Conservation (phyloP, 2,113 vertebrate genomes). For the Natator depressus region DNA sequence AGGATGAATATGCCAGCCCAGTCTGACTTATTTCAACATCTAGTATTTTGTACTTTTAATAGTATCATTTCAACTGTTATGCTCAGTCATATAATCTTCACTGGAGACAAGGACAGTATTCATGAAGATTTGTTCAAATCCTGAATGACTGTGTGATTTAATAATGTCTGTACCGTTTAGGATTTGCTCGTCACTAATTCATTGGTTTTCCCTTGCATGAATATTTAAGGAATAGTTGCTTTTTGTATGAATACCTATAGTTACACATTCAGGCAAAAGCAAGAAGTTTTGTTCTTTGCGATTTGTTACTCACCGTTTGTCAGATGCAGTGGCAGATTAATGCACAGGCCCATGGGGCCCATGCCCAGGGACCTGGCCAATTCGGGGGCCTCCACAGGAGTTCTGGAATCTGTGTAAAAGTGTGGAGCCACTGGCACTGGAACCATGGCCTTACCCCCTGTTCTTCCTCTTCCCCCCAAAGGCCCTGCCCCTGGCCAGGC, state of each 20-base stretch:
- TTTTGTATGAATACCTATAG: neutral
- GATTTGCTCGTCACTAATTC: neutral
- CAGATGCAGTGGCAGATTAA: neutral
- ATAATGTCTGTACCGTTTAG: fast-evolving
- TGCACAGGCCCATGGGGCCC: too few relatives aligned
- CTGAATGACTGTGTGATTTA: neutral
- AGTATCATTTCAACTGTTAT: neutral
- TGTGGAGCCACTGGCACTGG: too few relatives aligned
- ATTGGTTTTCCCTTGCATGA: neutral
- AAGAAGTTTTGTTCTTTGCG: neutral
- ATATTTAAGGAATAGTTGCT: neutral
- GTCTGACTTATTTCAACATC: neutral
- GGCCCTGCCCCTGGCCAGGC: too few relatives aligned
- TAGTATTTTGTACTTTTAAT: neutral
- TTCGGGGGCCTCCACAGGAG: too few relatives aligned
- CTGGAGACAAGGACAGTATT: neutral
- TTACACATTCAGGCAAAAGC: neutral
- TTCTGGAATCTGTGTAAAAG: too few relatives aligned
- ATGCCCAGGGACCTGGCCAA: too few relatives aligned
- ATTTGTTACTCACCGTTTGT: neutral
- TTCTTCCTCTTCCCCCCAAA: too few relatives aligned
- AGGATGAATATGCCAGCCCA: neutral
- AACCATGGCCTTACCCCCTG: too few relatives aligned
- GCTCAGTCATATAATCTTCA: neutral
- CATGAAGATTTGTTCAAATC: neutral